Conservation (phyloP, 2,113 vertebrate genomes). For the Pluvianellus socialis region DNA sequence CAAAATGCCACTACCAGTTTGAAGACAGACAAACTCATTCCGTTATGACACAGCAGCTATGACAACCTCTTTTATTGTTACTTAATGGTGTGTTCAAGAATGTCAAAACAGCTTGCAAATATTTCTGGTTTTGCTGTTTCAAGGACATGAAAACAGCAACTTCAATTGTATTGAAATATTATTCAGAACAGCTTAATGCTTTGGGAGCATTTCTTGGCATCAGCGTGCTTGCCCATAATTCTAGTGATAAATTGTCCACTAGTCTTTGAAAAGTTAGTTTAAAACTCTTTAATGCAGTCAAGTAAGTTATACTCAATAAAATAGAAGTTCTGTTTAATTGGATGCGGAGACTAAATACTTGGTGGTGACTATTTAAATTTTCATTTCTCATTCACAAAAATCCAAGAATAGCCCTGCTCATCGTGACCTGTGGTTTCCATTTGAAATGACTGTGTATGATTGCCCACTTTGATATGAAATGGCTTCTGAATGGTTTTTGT, state of each 20-base stretch:
- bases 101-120: conserved; percentile 55
- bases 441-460: background rate
- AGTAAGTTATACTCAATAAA: background rate
- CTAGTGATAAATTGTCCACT: background rate
- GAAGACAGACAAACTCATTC: conserved; percentile 31
- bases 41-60: conserved; percentile 45
- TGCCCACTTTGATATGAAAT: background rate
- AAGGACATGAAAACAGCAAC: conserved; percentile 34
- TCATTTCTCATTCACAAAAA: conserved; percentile 30
- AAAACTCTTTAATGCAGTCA: background rate
- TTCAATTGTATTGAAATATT: conserved; percentile 39
- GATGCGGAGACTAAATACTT: background rate
- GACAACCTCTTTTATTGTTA: conserved; percentile 62
- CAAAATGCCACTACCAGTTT: conserved; percentile 31
- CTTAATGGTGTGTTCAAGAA: conserved; percentile 51
- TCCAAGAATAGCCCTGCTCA: background rate
- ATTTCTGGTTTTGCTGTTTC: conserved; percentile 55
- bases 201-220: conserved; percentile 30
- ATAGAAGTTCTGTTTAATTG: background rate
- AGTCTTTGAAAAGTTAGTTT: background rate
- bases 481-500: background rate
- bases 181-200: conserved; percentile 21
- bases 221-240: background rate
- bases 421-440: conserved; percentile 3
- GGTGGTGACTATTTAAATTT: background rate